phyloP scores from a whole-genome alignment of 2,888 invertebrate species.

The Drosophila kokeensis region DNA sequence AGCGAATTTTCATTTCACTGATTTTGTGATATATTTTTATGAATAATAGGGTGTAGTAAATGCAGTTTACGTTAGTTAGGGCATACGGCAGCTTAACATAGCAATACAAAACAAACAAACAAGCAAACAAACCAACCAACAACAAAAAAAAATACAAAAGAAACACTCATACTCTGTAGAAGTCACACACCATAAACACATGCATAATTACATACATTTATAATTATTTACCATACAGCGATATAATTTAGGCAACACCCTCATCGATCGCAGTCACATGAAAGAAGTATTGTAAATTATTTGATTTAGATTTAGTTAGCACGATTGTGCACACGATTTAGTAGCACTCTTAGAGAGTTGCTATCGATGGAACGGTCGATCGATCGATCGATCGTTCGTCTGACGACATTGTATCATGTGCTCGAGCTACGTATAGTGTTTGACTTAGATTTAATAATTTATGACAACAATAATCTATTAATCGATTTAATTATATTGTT shows the following conservation, averaged over 20 bases:
- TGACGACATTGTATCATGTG: constrained; percentile 39
- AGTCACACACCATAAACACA: constrained; percentile 18
- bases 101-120: constrained; percentile 21
- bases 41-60: constrained; percentile 65
- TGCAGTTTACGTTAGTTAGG: constrained; percentile 61
- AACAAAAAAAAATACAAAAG: constrained; percentile 21
- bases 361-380: constrained; percentile 46
- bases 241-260: constrained; percentile 51
- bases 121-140: constrained; percentile 10
- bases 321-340: constrained; percentile 59
- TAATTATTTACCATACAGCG: constrained; percentile 21
- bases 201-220: constrained; percentile 24
- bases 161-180: constrained; percentile 20
- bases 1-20: constrained; percentile 81
- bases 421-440: constrained; percentile 56
- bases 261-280: constrained; percentile 73
- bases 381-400: constrained; percentile 27
- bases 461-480: constrained; percentile 76
- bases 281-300: constrained; percentile 79
- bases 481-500: constrained; percentile 64
- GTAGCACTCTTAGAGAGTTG: constrained; percentile 52
- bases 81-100: constrained; percentile 42
- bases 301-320: constrained; percentile 64
- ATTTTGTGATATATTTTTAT: constrained; percentile 79
- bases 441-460: constrained; percentile 77